phyloP scores from a whole-genome alignment of 2,113 vertebrate species.

The Thymallus thymallus region DNA sequence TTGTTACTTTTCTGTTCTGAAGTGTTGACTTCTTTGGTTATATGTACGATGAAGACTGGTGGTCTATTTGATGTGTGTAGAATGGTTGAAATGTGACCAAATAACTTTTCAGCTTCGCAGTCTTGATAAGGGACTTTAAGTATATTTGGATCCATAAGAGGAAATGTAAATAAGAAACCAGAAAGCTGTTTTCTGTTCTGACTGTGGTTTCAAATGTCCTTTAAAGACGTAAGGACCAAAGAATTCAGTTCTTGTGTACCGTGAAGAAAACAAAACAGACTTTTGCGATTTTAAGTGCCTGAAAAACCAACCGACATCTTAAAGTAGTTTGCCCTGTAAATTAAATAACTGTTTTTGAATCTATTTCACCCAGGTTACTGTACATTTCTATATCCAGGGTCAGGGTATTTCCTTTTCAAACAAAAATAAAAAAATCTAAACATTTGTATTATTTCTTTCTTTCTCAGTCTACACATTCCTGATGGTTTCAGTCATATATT shows the following conservation, averaged over 20 bases:
- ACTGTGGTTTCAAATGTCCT: slow-evolving; percentile 59
- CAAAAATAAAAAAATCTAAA: slow-evolving; percentile 51
- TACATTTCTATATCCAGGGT: slow-evolving; percentile 56
- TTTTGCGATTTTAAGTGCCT: slow-evolving; percentile 69
- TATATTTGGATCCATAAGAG: slow-evolving; percentile 26
- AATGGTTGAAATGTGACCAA: slow-evolving; percentile 39
- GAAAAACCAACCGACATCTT: slow-evolving; percentile 57
- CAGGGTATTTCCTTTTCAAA: slow-evolving; percentile 59
- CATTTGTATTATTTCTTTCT: slow-evolving; percentile 22
- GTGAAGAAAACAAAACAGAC: slow-evolving; percentile 44
- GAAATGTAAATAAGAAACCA: slow-evolving; percentile 60
- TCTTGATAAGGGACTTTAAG: slow-evolving; percentile 11
- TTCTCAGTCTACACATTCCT: slow-evolving; percentile 36
- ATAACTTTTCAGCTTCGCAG: slow-evolving; percentile 38
- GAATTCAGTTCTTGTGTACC: slow-evolving; percentile 53
- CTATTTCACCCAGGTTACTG: slow-evolving; percentile 59
- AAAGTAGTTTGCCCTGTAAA: slow-evolving; percentile 49
- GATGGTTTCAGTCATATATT: background rate
- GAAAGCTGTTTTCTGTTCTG: slow-evolving; percentile 56
- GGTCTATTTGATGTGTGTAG: slow-evolving; percentile 23
- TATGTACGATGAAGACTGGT: background rate
- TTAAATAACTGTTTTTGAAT: slow-evolving; percentile 44
- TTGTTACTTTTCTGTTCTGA: background rate
- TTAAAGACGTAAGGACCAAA: slow-evolving; percentile 56
- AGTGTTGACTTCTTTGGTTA: background rate